A percentile compares a stretch with the other conserved stretches of the same genome.
Conservation (phyloP, 2,888 invertebrate genomes). For the Syrista parreyssii region DNA sequence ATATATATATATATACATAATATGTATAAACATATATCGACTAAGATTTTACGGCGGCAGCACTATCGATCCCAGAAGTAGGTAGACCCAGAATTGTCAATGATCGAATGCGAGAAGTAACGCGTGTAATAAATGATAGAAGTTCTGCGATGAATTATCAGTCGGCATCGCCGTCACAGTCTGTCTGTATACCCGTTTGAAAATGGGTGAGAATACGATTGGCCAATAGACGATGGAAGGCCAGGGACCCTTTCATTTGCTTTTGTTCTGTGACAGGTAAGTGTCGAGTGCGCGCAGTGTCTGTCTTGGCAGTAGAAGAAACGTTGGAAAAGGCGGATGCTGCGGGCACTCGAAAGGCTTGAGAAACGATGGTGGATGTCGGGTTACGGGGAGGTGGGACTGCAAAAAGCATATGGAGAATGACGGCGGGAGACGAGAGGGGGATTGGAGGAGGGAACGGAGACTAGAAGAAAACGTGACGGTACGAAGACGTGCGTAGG, state of each 20-base stretch:
- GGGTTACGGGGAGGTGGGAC: neutral
- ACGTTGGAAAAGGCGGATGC: neutral
- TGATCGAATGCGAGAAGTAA: neutral
- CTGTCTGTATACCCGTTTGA: neutral
- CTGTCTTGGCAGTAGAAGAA: neutral
- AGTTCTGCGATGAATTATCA: neutral
- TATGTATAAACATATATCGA: neutral
- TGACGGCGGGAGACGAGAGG: neutral
- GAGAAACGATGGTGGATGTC: neutral
- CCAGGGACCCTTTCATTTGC: neutral
- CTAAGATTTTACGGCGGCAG: neutral
- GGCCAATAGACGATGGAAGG: neutral
- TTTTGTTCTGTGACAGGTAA: neutral
- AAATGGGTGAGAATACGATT: neutral
- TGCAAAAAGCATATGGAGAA: neutral
- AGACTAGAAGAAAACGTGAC: neutral
- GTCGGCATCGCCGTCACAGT: neutral
- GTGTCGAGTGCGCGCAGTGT: neutral
- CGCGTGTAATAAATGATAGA: too few relatives aligned
- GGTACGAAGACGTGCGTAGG: neutral
- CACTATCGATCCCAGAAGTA: neutral
- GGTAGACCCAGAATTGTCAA: neutral
- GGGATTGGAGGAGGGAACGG: neutral
- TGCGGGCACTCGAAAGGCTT: neutral
- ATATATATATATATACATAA: neutral